These are phyloP conservation scores for Drosophila sproati DNA, from an alignment of 1,140 invertebrate species.

Conservation along the genomic window DNA sequence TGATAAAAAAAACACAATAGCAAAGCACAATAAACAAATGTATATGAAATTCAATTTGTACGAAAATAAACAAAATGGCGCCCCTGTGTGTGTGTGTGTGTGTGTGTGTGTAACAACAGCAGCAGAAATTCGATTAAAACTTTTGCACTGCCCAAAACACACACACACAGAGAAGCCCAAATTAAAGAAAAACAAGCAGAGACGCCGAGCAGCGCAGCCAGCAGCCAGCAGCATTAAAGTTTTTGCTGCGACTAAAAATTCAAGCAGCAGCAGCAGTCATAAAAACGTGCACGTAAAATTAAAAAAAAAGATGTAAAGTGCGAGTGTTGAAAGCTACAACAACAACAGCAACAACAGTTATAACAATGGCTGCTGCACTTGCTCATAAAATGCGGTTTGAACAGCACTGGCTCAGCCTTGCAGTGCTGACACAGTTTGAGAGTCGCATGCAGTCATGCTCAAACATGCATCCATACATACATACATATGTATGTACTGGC, in stretches of 20 bases:
- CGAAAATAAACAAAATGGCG: slow-evolving; percentile 74
- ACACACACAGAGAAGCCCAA: slow-evolving; percentile 56
- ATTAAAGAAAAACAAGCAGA: slow-evolving; percentile 78
- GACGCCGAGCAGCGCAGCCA: slow-evolving; percentile 3
- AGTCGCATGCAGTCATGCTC: neutral
- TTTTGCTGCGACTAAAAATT: slow-evolving; percentile 7
- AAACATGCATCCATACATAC: neutral
- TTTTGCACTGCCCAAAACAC: slow-evolving; percentile 55
- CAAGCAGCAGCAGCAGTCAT: slow-evolving; percentile 39
- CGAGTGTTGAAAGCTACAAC: slow-evolving; percentile 37
- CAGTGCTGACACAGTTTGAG: slow-evolving; percentile 4
- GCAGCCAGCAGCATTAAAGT: slow-evolving; percentile 11
- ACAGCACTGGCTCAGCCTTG: neutral
- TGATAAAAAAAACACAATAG: slow-evolving; percentile 28
- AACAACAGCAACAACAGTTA: slow-evolving; percentile 11
- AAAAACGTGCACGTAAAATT: slow-evolving; percentile 38
- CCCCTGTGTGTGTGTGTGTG: slow-evolving; percentile 27
- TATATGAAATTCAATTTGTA: slow-evolving; percentile 65
- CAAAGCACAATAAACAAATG: slow-evolving; percentile 29
- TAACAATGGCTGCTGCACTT: slow-evolving; percentile 21
- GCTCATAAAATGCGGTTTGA: slow-evolving; percentile 32
- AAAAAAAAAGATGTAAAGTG: neutral
- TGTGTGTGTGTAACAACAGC: slow-evolving; percentile 50
- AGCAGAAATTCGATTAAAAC: slow-evolving; percentile 79
- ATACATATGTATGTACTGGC: neutral